phyloP scores from a whole-genome alignment of 2,888 invertebrate species.

The Drosophila helvetica region DNA sequence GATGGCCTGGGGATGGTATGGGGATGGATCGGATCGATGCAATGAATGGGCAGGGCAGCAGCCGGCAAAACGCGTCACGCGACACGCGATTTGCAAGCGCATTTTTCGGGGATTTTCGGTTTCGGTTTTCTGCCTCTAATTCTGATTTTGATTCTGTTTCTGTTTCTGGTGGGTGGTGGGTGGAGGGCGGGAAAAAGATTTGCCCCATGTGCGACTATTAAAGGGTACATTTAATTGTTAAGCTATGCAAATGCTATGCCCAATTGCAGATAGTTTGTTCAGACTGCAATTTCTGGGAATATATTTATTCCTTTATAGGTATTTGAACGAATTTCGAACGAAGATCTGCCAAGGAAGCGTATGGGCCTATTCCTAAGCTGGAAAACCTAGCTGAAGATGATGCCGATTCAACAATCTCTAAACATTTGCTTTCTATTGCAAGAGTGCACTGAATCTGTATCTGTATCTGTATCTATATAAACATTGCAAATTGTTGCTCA shows the following conservation, averaged over 20 bases:
- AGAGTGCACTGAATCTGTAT: too few relatives aligned
- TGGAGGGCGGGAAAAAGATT: slow-evolving; percentile 27
- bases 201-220: slow-evolving; percentile 41
- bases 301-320: too few relatives aligned
- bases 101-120: slow-evolving; percentile 18
- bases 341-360: background rate
- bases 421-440: background rate
- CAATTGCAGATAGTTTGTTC: slow-evolving; percentile 23
- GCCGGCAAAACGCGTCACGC: slow-evolving; percentile 40
- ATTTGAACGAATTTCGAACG: background rate
- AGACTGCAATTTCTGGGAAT: background rate
- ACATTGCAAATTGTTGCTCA: background rate
- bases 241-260: slow-evolving; percentile 48
- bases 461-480: background rate
- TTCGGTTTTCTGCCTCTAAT: background rate
- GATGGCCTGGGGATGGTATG: too few relatives aligned
- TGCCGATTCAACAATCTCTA: too few relatives aligned
- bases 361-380: background rate
- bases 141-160: slow-evolving; percentile 14
- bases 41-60: slow-evolving; percentile 46
- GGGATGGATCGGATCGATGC: slow-evolving; percentile 8
- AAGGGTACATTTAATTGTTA: slow-evolving; percentile 43
- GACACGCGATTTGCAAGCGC: slow-evolving; percentile 48
- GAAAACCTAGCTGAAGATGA: background rate
- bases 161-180: slow-evolving; percentile 15